Evolutionary conservation across 2,113 vertebrate genomes (phyloP).

Genomic region (Cryptotis parvus): DNA sequence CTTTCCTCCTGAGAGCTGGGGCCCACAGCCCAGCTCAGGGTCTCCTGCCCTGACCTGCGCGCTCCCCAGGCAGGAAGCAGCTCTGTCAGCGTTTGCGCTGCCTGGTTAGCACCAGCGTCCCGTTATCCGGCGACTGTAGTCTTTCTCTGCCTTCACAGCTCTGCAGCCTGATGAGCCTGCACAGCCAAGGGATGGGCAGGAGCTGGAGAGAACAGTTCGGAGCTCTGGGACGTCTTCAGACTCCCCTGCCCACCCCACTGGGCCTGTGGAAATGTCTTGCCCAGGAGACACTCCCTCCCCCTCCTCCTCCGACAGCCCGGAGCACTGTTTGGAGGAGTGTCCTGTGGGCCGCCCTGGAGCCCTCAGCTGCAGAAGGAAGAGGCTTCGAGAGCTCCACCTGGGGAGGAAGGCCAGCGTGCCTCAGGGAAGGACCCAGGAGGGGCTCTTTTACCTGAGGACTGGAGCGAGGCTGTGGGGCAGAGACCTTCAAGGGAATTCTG

Average conservation of each 20-base stretch:
- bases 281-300: no score
- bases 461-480: not conserved
- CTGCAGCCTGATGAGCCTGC: not conserved
- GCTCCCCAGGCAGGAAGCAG: not conserved
- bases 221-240: no score
- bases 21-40: not conserved
- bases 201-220: not conserved
- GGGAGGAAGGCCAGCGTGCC: not conserved
- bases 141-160: slow-evolving; percentile 64
- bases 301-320: not conserved
- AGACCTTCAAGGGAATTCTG: not conserved
- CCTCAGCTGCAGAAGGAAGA: no score
- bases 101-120: not conserved
- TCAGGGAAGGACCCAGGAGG: not conserved
- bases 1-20: not conserved
- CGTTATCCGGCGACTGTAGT: slow-evolving; percentile 41
- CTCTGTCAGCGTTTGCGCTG: not conserved
- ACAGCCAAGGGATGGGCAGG: not conserved
- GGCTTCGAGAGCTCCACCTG: accelerated
- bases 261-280: not conserved
- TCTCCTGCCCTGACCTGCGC: not conserved
- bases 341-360: not conserved
- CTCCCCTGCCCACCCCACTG: not conserved
- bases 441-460: not conserved
- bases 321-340: not conserved